phyloP scores from a whole-genome alignment of 1,140 invertebrate species.

The Hypothenemus hampei region DNA sequence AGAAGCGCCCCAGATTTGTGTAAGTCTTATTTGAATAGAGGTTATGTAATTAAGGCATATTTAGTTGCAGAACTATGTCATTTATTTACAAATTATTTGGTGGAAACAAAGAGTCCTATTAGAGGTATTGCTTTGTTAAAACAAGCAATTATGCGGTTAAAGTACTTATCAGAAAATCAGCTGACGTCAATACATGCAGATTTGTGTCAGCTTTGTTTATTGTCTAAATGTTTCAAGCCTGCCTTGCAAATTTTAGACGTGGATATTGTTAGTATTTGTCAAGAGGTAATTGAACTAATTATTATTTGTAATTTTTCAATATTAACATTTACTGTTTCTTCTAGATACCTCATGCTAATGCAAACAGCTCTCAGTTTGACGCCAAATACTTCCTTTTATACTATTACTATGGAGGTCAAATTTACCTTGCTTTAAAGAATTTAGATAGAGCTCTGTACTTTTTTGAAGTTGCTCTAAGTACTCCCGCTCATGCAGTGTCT shows the following conservation, averaged over 20 bases:
- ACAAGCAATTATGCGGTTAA: constrained; percentile 84
- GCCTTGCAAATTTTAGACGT: constrained; percentile 83
- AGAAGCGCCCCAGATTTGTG: constrained; percentile 77
- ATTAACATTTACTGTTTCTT: constrained; percentile 7
- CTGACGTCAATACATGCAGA: constrained; percentile 91
- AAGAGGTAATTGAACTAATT: constrained; percentile 58
- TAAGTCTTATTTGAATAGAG: constrained; percentile 73
- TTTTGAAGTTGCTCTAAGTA: constrained; percentile 91
- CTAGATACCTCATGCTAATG: constrained; percentile 32
- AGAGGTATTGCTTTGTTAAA: constrained; percentile 79
- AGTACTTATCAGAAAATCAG: constrained; percentile 73
- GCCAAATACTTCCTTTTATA: constrained; percentile 90
- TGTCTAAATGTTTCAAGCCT: constrained; percentile 89
- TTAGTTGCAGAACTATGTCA: constrained; percentile 87
- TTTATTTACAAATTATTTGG: constrained; percentile 68
- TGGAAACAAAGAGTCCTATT: constrained; percentile 72
- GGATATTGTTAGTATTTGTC: constrained; percentile 87
- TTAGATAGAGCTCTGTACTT: constrained; percentile 90
- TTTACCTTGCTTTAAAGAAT: constrained; percentile 89
- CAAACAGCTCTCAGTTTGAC: constrained; percentile 62
- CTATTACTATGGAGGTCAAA: constrained; percentile 97
- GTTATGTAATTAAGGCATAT: constrained; percentile 19
- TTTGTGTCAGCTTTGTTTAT: constrained; percentile 85
- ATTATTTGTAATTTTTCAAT: constrained; percentile 11
- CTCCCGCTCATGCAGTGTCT: constrained; percentile 87